Evolutionary conservation across 2,888 invertebrate genomes (phyloP), one percentile per base, ranked within the genome.

Genomic region (Cyclophora punctaria): DNA sequence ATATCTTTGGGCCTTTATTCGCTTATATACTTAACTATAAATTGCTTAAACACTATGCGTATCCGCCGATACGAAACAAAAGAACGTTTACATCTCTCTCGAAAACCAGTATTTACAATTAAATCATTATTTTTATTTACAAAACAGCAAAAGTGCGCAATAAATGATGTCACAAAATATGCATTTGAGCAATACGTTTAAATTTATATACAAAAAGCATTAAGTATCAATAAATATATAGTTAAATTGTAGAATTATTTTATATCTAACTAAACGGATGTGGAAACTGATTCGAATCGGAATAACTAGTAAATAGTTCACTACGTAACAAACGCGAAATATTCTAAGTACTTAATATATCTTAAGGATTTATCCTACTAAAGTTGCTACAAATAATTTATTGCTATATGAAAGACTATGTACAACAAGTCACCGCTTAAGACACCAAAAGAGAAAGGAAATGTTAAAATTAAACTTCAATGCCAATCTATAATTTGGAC

Each of bases 161-260:
- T 81, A 85, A 86, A 85, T 80, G 80, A 81, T 79, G 76, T 87
- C 87, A 87, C 83, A 87, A 87, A 87, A 87, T 87, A 87, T 85
- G 83, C 86, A 83, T 86, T 87, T 87, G 87, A 87, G 87, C 87
- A 87, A 85, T 84, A 86, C 76, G 72, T 82, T 82, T 80, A 80
- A 59, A 77, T 81, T 78, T 83, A 83, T 85, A 82, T 85, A 84
- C 82, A 85, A 75, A 80, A 82, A 83, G 78, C 75, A 73, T 75
- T 78, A 74, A 76, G 7, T 44, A 34, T 44, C 67, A 76, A 61
- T 71, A 61, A 66, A 59, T 67, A 62, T 66, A 59, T 44, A 44
- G 34, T 20, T 33, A 33, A 52, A 50, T 57, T 57, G 57, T 60
- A 65, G 67, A 62, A 56, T 56, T 55, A 60, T 58, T 51, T 44